Conservation (phyloP, 2,888 invertebrate genomes). For the Flexamia atlantica region DNA sequence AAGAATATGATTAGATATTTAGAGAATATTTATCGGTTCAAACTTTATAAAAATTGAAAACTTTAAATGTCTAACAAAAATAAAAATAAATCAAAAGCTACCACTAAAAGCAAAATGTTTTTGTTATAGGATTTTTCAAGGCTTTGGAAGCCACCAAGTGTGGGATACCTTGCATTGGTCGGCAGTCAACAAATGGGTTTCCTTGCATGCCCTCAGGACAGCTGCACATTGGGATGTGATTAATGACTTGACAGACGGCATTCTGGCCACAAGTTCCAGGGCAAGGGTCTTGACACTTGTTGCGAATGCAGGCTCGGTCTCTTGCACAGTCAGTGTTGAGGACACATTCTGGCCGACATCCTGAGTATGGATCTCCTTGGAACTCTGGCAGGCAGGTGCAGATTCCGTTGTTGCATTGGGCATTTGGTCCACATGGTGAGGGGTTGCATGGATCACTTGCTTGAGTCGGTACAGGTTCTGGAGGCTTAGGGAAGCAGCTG, state of each 20-base stretch:
- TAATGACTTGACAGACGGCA: conserved; percentile 83
- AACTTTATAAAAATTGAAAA: too few species aligned
- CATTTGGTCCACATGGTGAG: conserved; percentile 88
- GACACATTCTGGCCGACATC: conserved; percentile 86
- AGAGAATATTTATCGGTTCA: too few species aligned
- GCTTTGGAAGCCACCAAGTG: too few species aligned
- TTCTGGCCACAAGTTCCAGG: conserved; percentile 83
- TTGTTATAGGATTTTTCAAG: too few species aligned
- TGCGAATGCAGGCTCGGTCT: conserved; percentile 81
- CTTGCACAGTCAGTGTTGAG: conserved; percentile 73
- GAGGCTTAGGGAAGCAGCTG: conserved; percentile 79
- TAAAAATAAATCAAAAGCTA: too few species aligned
- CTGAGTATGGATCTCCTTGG: conserved; percentile 83
- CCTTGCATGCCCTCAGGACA: conserved; percentile 83
- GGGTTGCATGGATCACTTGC: conserved; percentile 79
- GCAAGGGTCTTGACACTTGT: conserved; percentile 85
- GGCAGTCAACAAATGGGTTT: conserved; percentile 77
- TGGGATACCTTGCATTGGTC: conserved; percentile 66
- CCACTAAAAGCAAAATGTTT: too few species aligned
- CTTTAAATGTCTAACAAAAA: too few species aligned
- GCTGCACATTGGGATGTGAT: conserved; percentile 85
- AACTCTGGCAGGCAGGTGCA: conserved; percentile 86
- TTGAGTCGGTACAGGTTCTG: conserved; percentile 71
- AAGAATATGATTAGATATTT: too few species aligned
- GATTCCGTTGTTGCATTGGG: conserved; percentile 80